Percentiles rank a stretch among this genome's conserved stretches.
phyloP scores from a whole-genome alignment of 2,797 vertebrate genomes.

The Anas bahamensis region DNA sequence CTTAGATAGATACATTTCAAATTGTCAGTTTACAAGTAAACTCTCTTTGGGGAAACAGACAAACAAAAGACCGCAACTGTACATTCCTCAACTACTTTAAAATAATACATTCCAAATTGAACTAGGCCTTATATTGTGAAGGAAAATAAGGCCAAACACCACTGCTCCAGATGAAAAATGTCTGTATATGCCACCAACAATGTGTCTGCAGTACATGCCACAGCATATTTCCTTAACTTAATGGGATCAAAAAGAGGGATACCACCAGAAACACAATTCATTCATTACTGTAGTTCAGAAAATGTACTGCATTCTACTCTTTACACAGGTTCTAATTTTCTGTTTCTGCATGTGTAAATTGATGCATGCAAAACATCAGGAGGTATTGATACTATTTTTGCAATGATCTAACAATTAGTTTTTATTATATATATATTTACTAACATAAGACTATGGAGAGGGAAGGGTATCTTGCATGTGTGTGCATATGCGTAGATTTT shows the following conservation, averaged over 20 bases:
- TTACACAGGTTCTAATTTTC: not conserved
- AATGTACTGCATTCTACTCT: not conserved
- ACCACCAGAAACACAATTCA: not conserved
- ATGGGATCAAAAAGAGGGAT: not conserved
- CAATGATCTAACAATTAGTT: not conserved
- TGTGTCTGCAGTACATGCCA: not conserved
- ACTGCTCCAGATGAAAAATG: not conserved
- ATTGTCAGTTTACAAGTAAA: conserved; percentile 30
- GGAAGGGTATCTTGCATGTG: not conserved
- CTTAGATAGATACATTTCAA: conserved; percentile 28
- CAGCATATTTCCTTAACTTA: not conserved
- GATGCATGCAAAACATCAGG: not conserved
- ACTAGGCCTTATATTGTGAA: not conserved
- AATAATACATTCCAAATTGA: not conserved
- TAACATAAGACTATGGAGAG: not conserved
- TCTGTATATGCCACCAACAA: not conserved
- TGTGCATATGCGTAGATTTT: not conserved
- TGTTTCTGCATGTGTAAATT: not conserved
- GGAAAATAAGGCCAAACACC: not conserved
- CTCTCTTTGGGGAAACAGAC: not conserved
- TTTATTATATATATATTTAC: not conserved
- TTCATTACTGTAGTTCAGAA: not conserved
- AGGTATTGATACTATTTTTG: not conserved
- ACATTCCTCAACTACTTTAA: not conserved
- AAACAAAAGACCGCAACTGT: not conserved